phyloP scores from a whole-genome alignment of 2,113 vertebrate genomes.

The Pogonocichla stellata region DNA sequence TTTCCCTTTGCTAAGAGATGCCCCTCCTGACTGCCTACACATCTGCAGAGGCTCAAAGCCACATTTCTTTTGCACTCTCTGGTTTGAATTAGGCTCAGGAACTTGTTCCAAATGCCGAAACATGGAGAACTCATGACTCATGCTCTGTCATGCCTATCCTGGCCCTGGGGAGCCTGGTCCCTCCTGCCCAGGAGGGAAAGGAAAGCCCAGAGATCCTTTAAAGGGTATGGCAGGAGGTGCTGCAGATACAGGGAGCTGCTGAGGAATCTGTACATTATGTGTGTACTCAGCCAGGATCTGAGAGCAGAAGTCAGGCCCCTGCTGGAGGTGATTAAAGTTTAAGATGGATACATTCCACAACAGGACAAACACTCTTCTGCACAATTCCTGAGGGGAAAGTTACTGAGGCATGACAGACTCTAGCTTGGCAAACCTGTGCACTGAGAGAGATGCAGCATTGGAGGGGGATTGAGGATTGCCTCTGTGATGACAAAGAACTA shows the following conservation, averaged over 20 bases:
- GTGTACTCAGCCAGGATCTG: neutral
- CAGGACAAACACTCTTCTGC: neutral
- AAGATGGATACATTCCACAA: neutral
- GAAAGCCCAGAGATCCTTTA: neutral
- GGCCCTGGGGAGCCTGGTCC: neutral
- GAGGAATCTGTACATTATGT: neutral
- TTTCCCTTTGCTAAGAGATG: neutral
- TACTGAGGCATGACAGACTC: neutral
- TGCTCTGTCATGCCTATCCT: neutral
- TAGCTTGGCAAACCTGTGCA: neutral
- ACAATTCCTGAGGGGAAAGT: neutral
- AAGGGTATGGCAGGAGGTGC: neutral
- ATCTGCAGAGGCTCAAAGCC: constrained; percentile 2
- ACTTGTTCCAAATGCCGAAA: neutral
- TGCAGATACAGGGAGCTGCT: neutral
- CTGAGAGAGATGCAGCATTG: neutral
- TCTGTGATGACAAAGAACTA: neutral
- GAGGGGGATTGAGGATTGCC: neutral
- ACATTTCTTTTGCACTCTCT: neutral
- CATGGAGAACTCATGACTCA: neutral
- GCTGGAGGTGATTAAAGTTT: neutral
- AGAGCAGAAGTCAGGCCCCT: neutral
- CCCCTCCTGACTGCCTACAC: neutral
- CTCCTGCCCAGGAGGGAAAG: neutral
- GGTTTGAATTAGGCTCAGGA: constrained; percentile 8